These are phyloP conservation scores for Tanytarsus gracilentus DNA, from an alignment of 2,888 invertebrate species.

Conservation along the genomic window DNA sequence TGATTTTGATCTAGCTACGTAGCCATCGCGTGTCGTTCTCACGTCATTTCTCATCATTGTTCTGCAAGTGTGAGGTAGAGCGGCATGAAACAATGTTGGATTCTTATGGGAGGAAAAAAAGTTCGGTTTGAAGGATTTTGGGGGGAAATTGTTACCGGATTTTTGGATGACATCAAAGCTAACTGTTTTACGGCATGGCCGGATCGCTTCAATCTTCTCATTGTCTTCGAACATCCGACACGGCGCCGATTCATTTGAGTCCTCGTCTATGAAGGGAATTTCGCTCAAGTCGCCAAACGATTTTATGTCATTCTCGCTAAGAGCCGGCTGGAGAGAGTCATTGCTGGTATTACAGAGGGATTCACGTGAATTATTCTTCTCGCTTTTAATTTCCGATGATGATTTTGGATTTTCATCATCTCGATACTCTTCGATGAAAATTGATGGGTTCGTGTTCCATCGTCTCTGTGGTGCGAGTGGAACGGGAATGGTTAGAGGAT, in stretches of 20 bases:
- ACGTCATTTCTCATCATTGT: slow-evolving; percentile 9
- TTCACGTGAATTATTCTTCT: slow-evolving; percentile 34
- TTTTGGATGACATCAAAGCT: slow-evolving; percentile 39
- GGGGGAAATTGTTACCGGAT: too few relatives aligned
- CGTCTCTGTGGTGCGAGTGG: slow-evolving; percentile 5
- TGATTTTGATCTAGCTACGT: neutral
- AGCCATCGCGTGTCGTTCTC: slow-evolving; percentile 1
- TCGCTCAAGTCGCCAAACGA: slow-evolving; percentile 40
- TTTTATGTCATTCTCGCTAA: slow-evolving; percentile 41
- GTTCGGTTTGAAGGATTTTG: neutral
- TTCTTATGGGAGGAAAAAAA: neutral
- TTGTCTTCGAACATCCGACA: slow-evolving; percentile 32
- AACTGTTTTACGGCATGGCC: slow-evolving; percentile 39
- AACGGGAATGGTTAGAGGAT: too few relatives aligned
- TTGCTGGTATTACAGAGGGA: slow-evolving; percentile 31
- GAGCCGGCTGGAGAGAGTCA: slow-evolving; percentile 40
- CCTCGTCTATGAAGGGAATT: slow-evolving; percentile 45
- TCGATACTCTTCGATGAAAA: slow-evolving; percentile 41
- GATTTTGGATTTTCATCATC: slow-evolving; percentile 30
- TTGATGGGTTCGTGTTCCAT: slow-evolving; percentile 36
- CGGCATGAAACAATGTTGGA: slow-evolving; percentile 8
- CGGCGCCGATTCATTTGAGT: slow-evolving; percentile 36
- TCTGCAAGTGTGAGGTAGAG: neutral
- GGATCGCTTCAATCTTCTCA: slow-evolving; percentile 19
- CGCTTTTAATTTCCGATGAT: slow-evolving; percentile 28